phyloP scores from a whole-genome alignment of 23 tunicate species.

The Botrylloides violaceus region DNA sequence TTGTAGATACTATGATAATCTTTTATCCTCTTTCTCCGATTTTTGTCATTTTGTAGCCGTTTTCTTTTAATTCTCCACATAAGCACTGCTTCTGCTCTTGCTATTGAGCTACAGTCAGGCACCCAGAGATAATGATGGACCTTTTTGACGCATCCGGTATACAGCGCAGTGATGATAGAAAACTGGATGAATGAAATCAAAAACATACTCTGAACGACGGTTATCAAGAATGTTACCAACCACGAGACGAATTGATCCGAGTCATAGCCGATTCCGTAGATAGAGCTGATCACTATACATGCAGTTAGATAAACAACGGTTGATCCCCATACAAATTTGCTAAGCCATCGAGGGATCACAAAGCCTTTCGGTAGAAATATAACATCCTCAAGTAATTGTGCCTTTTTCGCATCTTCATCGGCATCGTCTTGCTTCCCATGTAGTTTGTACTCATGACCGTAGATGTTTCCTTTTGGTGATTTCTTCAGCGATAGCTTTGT shows the following conservation, averaged over 20 bases:
- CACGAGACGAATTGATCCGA: slow-evolving; percentile 28
- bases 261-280: slow-evolving; percentile 24
- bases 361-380: neutral
- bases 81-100: slow-evolving; percentile 30
- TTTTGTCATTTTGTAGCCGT: slow-evolving; percentile 1
- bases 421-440: neutral
- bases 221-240: slow-evolving; percentile 46
- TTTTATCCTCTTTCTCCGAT: neutral
- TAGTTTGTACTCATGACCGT: neutral
- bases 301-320: neutral
- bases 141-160: neutral
- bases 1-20: neutral
- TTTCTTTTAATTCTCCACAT: slow-evolving; percentile 33
- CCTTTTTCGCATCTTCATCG: neutral
- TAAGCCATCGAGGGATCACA: slow-evolving; percentile 6
- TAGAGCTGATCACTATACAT: neutral
- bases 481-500: neutral
- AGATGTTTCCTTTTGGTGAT: neutral
- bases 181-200: slow-evolving; percentile 34
- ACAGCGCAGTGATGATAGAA: slow-evolving; percentile 25
- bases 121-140: slow-evolving; percentile 34
- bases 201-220: slow-evolving; percentile 41
- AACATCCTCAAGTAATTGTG: neutral
- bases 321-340: neutral
- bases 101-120: slow-evolving; percentile 27